Conservation (phyloP, 2,888 invertebrate species). For the Gisinianus flammeolus region DNA sequence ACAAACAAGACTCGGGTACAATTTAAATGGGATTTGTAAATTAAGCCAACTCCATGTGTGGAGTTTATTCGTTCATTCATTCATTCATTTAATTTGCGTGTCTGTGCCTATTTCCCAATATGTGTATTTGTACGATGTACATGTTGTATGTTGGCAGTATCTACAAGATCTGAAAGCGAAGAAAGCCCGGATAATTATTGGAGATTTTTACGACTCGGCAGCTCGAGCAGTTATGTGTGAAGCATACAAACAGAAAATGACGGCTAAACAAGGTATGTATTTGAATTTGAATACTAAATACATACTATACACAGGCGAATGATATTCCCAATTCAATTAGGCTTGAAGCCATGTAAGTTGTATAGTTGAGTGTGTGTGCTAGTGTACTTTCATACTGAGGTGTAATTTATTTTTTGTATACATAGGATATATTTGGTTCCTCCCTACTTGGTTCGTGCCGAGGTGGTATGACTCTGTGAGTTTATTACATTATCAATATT, state of each 20-base stretch:
- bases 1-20: too few relatives aligned
- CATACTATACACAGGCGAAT: too few relatives aligned
- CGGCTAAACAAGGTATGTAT: conserved; percentile 64
- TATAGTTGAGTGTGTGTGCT: neutral
- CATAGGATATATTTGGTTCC: conserved; percentile 73
- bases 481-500: too few relatives aligned
- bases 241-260: conserved; percentile 74
- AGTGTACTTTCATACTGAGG: neutral
- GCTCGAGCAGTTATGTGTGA: conserved; percentile 79
- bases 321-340: too few relatives aligned
- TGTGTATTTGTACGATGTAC: neutral
- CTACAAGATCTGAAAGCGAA: conserved; percentile 71
- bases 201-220: conserved; percentile 74
- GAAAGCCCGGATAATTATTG: conserved; percentile 77
- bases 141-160: conserved; percentile 64
- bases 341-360: too few relatives aligned
- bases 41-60: too few relatives aligned
- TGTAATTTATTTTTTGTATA: neutral
- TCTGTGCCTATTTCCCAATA: neutral
- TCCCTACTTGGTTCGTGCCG: conserved; percentile 74
- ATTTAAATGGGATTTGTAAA: too few relatives aligned
- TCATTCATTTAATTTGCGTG: too few relatives aligned
- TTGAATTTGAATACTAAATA: too few relatives aligned
- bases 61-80: too few relatives aligned
- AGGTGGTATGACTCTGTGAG: conserved; percentile 72